phyloP scores from a whole-genome alignment of 2,113 vertebrate genomes.

The Sylvietta virens region DNA sequence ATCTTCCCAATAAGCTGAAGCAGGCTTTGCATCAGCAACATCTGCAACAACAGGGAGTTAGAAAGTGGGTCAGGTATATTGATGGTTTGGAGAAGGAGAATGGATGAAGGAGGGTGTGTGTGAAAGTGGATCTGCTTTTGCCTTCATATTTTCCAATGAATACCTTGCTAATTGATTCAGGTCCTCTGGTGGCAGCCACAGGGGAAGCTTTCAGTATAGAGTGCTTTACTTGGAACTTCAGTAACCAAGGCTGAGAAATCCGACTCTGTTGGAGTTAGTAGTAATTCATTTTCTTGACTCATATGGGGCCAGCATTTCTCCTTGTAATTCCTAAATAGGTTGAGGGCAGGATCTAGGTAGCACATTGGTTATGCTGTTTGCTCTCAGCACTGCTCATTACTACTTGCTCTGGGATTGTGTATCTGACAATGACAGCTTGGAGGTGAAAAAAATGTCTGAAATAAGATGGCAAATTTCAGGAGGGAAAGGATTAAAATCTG shows the following conservation, averaged over 20 bases:
- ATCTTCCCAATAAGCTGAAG: constrained; percentile 24
- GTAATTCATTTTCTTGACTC: neutral
- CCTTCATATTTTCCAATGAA: neutral
- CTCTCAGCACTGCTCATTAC: neutral
- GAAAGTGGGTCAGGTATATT: constrained; percentile 53
- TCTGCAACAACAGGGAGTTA: constrained; percentile 32
- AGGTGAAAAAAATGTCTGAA: neutral
- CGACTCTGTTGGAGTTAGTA: neutral
- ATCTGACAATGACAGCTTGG: neutral
- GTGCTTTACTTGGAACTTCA: neutral
- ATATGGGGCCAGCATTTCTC: neutral
- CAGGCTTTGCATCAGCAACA: constrained; percentile 41
- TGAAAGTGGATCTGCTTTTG: neutral
- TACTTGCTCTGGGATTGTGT: neutral
- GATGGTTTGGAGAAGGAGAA: neutral
- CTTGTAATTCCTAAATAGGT: neutral
- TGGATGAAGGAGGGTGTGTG: neutral
- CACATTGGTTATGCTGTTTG: neutral
- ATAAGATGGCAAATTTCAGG: neutral
- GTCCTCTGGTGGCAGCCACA: neutral
- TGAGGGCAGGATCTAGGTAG: neutral
- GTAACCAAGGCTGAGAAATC: neutral
- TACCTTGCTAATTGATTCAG: neutral
- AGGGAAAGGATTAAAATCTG: neutral
- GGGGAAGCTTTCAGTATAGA: neutral